phyloP scores from a whole-genome alignment of 1,140 invertebrate species.

The Nebria ingens region DNA sequence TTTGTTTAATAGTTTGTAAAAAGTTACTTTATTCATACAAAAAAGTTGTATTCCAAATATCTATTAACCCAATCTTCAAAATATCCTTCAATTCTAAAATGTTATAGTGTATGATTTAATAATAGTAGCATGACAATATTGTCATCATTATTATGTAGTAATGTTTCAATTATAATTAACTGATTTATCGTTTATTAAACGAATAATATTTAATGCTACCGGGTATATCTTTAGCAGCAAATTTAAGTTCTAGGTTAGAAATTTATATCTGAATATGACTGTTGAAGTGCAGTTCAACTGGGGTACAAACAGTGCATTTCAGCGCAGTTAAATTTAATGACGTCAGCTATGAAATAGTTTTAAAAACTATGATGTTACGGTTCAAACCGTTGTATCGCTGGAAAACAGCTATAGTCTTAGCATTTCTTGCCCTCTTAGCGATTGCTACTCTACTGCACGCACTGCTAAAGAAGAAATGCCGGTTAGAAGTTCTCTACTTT shows the following conservation, averaged over 20 bases:
- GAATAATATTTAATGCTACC: neutral
- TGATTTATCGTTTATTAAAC: neutral
- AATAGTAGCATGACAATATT: neutral
- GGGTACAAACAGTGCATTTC: neutral
- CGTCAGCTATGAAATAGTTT: neutral
- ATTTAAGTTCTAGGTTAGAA: neutral
- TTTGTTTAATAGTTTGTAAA: neutral
- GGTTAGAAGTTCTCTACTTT: no score
- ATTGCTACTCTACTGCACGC: no score
- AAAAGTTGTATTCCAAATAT: neutral
- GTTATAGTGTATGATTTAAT: neutral
- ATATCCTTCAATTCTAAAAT: neutral
- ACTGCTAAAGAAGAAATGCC: no score
- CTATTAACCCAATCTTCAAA: neutral
- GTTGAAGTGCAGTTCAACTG: neutral
- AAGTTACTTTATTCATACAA: neutral
- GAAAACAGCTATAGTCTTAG: neutral
- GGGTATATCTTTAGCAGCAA: neutral
- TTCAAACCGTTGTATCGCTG: neutral
- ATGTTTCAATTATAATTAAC: neutral
- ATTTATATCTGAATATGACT: neutral
- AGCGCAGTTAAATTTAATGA: neutral
- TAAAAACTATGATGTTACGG: neutral
- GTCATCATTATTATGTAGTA: neutral
- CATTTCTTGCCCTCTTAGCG: no score